Percentiles rank a stretch among this genome's conserved stretches.
Evolutionary conservation across 2,113 vertebrate genomes (phyloP).

Genomic region (Gallinago undulata): DNA sequence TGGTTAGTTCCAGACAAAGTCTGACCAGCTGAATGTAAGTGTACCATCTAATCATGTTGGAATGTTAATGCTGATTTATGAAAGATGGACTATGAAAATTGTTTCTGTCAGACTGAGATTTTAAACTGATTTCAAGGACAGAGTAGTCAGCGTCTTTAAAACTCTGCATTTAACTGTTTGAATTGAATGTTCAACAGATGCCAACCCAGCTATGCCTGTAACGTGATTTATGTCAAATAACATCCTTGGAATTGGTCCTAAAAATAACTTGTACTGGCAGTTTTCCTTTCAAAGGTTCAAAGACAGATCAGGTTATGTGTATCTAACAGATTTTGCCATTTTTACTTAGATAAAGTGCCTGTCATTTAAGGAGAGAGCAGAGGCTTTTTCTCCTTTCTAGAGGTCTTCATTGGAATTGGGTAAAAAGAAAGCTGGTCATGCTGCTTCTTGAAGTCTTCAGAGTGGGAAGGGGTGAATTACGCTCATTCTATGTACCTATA

Average conservation of each 20-base stretch:
- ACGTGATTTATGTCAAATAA: neutral
- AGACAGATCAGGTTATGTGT: neutral
- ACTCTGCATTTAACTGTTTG: neutral
- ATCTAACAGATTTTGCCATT: neutral
- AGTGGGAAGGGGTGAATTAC: neutral
- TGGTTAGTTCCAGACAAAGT: neutral
- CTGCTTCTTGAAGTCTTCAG: neutral
- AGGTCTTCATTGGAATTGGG: too few species aligned
- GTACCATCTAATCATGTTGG: rapidly evolving
- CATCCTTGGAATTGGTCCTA: neutral
- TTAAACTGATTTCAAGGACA: neutral
- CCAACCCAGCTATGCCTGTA: neutral
- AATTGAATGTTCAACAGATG: neutral
- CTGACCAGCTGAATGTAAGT: neutral
- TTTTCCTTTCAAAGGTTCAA: neutral
- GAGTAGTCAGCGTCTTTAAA: neutral
- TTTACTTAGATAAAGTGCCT: neutral
- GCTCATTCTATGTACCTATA: rapidly evolving
- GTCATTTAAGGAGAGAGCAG: neutral
- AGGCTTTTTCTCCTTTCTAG: neutral
- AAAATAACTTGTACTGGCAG: neutral
- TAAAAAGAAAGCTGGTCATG: neutral
- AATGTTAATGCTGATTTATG: neutral
- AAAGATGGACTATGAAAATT: neutral
- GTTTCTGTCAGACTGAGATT: neutral